Percentiles rank a stretch among this genome's conserved stretches.
Evolutionary conservation across 2,888 invertebrate species (phyloP).

Genomic region (Tenthredo scrophulariae): DNA sequence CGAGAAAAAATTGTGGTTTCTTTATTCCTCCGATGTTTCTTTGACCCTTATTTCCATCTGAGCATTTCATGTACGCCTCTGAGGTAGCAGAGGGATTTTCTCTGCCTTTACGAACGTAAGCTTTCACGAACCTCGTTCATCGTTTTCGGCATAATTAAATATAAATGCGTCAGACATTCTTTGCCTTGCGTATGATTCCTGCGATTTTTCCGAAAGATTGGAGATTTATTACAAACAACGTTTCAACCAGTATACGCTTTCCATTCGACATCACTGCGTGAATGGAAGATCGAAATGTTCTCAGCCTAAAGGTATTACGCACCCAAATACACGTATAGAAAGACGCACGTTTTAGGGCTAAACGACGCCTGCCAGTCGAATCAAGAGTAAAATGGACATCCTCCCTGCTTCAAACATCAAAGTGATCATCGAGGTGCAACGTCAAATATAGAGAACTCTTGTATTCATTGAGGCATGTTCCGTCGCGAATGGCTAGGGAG

Average conservation of each 20-base stretch:
- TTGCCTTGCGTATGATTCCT: neutral
- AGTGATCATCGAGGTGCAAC: neutral
- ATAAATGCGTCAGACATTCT: neutral
- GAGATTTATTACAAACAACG: neutral
- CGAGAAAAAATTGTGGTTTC: neutral
- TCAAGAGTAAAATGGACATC: constrained; percentile 13
- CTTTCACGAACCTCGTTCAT: neutral
- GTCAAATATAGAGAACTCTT: neutral
- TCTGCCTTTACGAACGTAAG: neutral
- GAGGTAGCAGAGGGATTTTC: neutral
- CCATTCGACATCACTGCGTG: neutral
- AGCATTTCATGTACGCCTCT: neutral
- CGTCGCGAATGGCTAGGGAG: neutral
- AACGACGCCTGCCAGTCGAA: neutral
- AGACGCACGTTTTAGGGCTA: neutral
- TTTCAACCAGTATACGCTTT: neutral
- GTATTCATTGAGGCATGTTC: constrained; percentile 9
- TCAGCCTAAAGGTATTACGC: neutral
- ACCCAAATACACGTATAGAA: neutral
- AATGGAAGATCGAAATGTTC: neutral
- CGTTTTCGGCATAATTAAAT: neutral
- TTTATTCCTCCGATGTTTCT: neutral
- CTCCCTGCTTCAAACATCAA: neutral
- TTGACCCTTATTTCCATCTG: neutral
- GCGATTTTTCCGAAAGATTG: neutral